These are phyloP conservation scores for Capitulum mitella DNA, from an alignment of 2,888 invertebrate species.

Conservation along the genomic window DNA sequence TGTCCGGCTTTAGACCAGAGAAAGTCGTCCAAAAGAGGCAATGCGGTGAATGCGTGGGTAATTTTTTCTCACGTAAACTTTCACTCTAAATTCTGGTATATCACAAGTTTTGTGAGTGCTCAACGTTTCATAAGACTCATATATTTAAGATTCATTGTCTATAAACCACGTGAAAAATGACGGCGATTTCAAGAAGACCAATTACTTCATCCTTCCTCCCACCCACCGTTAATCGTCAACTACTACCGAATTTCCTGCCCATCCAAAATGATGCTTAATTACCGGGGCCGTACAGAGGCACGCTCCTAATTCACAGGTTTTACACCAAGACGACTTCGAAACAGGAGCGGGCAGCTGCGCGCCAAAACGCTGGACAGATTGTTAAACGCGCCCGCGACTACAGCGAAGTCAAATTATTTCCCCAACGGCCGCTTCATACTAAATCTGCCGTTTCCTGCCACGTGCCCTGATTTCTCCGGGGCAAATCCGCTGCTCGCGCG, in stretches of 20 bases:
- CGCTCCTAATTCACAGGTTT: background rate
- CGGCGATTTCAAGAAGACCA: background rate
- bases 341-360: background rate
- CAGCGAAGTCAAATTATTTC: slow-evolving; percentile 2
- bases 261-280: background rate
- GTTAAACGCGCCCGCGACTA: background rate
- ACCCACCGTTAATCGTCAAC: background rate
- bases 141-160: no score
- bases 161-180: no score
- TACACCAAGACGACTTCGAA: background rate
- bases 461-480: background rate
- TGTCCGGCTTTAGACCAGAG: no score
- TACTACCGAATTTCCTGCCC: background rate
- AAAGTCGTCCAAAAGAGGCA: no score
- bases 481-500: background rate
- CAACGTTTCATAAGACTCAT: no score
- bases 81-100: no score
- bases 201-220: background rate
- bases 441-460: slow-evolving; percentile 5
- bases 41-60: no score
- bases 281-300: background rate
- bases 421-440: background rate
- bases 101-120: no score
- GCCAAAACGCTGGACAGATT: background rate
- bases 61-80: no score